Conservation (phyloP, 2,888 invertebrate species). For the Clanis bilineata region DNA sequence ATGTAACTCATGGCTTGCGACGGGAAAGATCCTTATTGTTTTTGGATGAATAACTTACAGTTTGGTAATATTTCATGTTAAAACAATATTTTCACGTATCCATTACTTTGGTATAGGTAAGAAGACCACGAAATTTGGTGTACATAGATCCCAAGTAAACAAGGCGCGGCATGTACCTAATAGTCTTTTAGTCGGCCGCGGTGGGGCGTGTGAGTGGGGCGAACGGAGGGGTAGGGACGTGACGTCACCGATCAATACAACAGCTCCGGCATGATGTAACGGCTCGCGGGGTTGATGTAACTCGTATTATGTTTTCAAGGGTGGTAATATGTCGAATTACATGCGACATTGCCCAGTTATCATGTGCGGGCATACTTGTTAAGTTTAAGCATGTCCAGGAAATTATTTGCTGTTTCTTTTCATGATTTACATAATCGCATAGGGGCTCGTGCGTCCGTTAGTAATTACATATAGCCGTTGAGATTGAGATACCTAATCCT, state of each 20-base stretch:
- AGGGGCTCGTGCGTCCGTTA: background rate
- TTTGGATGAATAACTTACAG: too few species aligned
- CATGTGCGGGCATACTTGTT: background rate
- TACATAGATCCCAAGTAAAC: background rate
- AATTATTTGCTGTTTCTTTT: background rate
- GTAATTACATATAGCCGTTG: too few species aligned
- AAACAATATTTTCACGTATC: too few species aligned
- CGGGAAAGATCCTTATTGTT: too few species aligned
- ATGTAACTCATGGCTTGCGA: too few species aligned
- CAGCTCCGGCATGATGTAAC: slow-evolving; percentile 49
- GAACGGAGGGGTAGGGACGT: slow-evolving; percentile 26
- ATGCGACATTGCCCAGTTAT: background rate
- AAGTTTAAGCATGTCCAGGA: background rate
- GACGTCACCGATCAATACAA: slow-evolving; percentile 55
- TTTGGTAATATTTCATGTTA: too few species aligned
- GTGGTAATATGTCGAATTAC: slow-evolving; percentile 21
- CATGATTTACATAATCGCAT: background rate
- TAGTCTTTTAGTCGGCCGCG: slow-evolving; percentile 10
- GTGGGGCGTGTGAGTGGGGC: slow-evolving; percentile 29
- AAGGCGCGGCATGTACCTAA: slow-evolving; percentile 4
- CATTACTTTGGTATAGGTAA: background rate
- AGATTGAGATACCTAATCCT: too few species aligned
- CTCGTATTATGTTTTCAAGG: slow-evolving; percentile 36
- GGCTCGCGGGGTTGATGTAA: slow-evolving; percentile 37
- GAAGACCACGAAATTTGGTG: background rate